Conservation (phyloP, 2,888 invertebrate genomes). For the Diaperis boleti region DNA sequence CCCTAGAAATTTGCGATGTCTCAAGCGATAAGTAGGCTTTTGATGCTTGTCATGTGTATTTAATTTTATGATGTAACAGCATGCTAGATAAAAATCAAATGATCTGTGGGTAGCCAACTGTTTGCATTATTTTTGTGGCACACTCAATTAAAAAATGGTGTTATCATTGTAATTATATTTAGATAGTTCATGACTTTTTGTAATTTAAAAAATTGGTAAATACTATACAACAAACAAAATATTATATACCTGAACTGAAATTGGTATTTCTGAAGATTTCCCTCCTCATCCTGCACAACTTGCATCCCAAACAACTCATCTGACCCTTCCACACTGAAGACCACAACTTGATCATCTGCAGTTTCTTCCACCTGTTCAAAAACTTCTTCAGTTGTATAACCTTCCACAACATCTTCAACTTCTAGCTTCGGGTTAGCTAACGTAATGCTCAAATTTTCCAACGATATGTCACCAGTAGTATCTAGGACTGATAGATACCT, state of each 20-base stretch:
- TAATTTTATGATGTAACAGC: too few species aligned
- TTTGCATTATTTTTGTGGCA: too few species aligned
- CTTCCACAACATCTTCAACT: slow-evolving; percentile 41
- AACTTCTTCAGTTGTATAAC: slow-evolving; percentile 36
- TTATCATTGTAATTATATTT: too few species aligned
- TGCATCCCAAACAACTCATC: slow-evolving; percentile 64
- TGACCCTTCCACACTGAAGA: slow-evolving; percentile 62
- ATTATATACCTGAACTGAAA: slow-evolving; percentile 54
- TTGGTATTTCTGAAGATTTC: slow-evolving; percentile 63
- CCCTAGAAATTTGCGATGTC: too few species aligned
- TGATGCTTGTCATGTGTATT: too few species aligned
- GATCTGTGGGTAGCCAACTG: too few species aligned
- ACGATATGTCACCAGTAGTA: slow-evolving; percentile 52
- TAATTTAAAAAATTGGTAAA: neutral
- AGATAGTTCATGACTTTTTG: too few species aligned
- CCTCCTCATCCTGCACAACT: slow-evolving; percentile 61
- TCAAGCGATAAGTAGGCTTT: too few species aligned
- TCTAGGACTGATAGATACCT: slow-evolving; percentile 62
- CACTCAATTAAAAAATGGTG: too few species aligned
- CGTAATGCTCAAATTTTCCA: slow-evolving; percentile 53
- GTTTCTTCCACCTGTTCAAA: slow-evolving; percentile 40
- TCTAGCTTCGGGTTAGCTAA: slow-evolving; percentile 45
- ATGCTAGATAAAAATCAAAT: too few species aligned
- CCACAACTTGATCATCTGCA: slow-evolving; percentile 56
- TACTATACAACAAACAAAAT: neutral